Percentiles rank a stretch among this genome's conserved stretches.
Evolutionary conservation across 2,888 invertebrate species (phyloP).

Genomic region (Thereva nobilitata): DNA sequence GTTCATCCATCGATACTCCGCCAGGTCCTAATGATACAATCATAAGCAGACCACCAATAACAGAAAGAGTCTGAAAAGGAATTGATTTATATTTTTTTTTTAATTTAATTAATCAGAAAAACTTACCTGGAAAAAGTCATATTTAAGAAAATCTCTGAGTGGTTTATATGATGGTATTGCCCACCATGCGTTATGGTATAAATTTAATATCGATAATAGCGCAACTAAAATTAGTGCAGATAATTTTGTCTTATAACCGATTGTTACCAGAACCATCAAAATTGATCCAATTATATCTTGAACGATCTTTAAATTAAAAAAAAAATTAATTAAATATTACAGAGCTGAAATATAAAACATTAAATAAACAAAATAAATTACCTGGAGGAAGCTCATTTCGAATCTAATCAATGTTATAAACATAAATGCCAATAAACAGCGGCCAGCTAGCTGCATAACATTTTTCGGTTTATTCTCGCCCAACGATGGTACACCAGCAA

Average conservation of each 20-base stretch:
- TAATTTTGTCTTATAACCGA: conserved; percentile 98
- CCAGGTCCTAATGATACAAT: conserved; percentile 98
- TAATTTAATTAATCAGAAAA: not conserved
- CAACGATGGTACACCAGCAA: conserved; percentile 91
- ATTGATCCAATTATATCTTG: conserved; percentile 92
- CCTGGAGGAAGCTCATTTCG: conserved; percentile 87
- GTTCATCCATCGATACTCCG: conserved; percentile 99
- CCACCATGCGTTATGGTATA: conserved; percentile 99
- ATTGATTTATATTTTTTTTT: not conserved
- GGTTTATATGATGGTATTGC: conserved; percentile 92
- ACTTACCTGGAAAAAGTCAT: conserved; percentile 98
- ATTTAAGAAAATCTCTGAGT: conserved; percentile 98
- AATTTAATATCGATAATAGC: conserved; percentile 85
- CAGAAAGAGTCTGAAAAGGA: conserved; percentile 90
- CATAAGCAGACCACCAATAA: conserved; percentile 97
- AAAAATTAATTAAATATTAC: conserved; percentile 13
- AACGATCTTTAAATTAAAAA: conserved; percentile 69
- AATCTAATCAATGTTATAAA: conserved; percentile 94
- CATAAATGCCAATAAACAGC: conserved; percentile 97
- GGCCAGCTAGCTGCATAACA: conserved; percentile 93
- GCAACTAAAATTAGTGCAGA: conserved; percentile 92
- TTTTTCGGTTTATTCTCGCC: conserved; percentile 97
- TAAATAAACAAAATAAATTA: conserved; percentile 51
- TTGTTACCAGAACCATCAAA: conserved; percentile 92
- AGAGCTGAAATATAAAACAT: not conserved